These are phyloP conservation scores for Danio jaintianensis DNA, from an alignment of 2,797 vertebrate species.

Conservation along the genomic window DNA sequence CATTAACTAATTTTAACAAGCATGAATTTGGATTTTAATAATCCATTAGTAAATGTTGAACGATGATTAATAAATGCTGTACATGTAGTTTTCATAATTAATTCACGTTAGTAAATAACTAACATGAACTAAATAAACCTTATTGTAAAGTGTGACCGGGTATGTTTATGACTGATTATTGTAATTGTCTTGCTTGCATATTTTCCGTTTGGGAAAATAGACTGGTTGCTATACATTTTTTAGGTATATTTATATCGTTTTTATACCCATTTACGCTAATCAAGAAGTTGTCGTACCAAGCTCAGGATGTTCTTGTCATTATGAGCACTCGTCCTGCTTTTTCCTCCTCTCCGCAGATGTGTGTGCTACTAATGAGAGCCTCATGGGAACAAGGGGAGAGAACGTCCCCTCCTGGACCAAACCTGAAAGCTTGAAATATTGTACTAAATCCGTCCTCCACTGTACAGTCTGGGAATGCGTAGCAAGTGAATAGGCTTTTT, in stretches of 20 bases:
- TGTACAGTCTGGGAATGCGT: neutral
- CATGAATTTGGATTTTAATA: too few relatives aligned
- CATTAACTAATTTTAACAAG: too few relatives aligned
- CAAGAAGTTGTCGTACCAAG: conserved; percentile 2
- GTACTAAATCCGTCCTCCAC: neutral
- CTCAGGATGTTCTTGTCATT: neutral
- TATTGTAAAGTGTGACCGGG: too few relatives aligned
- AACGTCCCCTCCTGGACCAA: conserved; percentile 39
- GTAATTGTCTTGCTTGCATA: neutral
- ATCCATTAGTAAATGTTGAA: too few relatives aligned
- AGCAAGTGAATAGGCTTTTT: neutral
- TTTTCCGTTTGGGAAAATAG: neutral
- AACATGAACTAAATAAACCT: too few relatives aligned
- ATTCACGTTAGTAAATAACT: too few relatives aligned
- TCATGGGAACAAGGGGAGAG: conserved; percentile 44
- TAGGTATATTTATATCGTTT: neutral
- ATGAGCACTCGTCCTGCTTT: neutral
- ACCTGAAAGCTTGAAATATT: conserved; percentile 34
- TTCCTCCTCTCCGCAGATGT: conserved; percentile 44
- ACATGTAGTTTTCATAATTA: too few relatives aligned
- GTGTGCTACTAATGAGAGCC: conserved; percentile 62
- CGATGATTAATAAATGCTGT: too few relatives aligned
- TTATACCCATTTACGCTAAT: neutral
- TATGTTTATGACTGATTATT: neutral
- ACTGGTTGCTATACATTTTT: neutral